Percentiles rank a stretch among this genome's conserved stretches.
phyloP scores from a whole-genome alignment of 1,140 invertebrate species.

The Bilobella aurantiaca region DNA sequence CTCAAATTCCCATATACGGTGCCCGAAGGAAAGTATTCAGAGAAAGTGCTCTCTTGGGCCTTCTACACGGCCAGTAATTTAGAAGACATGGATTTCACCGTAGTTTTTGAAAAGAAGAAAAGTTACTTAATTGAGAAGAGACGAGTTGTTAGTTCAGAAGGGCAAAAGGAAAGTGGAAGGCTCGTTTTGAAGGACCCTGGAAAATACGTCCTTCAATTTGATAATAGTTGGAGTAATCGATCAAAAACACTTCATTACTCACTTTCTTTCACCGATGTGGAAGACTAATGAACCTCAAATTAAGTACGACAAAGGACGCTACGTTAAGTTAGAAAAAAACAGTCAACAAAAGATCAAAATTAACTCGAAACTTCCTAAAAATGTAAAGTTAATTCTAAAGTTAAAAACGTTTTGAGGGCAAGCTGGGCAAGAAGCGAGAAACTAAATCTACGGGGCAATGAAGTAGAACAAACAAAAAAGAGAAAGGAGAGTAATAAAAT shows the following conservation, averaged over 20 bases:
- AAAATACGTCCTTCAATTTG: constrained; percentile 2
- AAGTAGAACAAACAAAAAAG: not conserved
- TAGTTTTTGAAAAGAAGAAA: not conserved
- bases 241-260: constrained; percentile 1
- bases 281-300: too few species aligned
- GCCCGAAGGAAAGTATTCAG: not conserved
- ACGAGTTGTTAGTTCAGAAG: not conserved
- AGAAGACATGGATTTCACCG: not conserved
- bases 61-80: not conserved
- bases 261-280: not conserved
- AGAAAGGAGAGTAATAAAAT: not conserved
- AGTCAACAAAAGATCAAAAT: too few species aligned
- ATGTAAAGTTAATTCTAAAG: too few species aligned
- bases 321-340: too few species aligned
- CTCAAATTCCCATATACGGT: constrained; percentile 2
- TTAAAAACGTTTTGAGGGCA: too few species aligned
- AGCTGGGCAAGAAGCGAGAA: too few species aligned
- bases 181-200: not conserved
- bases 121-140: not conserved
- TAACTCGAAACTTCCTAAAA: too few species aligned
- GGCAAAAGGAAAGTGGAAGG: not conserved
- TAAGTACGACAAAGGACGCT: too few species aligned
- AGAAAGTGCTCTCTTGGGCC: not conserved
- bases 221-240: constrained; percentile 1
- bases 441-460: too few species aligned